A percentile compares a stretch with the other conserved stretches of the same genome.
Evolutionary conservation across 2,797 vertebrate species (phyloP).

Genomic region (Glyptemys insculpta): DNA sequence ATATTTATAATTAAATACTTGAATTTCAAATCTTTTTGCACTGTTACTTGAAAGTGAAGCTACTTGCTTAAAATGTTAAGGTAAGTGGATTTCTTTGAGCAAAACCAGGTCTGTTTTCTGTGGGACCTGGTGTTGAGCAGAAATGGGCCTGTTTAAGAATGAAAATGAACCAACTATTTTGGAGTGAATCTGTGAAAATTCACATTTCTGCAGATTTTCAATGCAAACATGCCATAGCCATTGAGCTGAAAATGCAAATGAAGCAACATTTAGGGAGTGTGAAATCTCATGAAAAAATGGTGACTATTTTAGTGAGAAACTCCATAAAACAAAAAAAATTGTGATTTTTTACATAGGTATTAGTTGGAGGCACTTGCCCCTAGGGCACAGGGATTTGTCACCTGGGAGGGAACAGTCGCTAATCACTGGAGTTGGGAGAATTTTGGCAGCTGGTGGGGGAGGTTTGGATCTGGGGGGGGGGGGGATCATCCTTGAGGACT

Average conservation of each 20-base stretch:
- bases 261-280: neutral
- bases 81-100: neutral
- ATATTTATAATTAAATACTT: neutral
- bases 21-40: neutral
- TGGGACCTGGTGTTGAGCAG: neutral
- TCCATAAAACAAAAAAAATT: neutral
- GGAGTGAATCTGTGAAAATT: neutral
- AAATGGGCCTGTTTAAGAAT: neutral
- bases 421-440: neutral
- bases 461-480: fast-evolving
- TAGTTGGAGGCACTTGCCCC: neutral
- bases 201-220: neutral
- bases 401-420: fast-evolving
- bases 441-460: neutral
- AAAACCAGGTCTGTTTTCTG: neutral
- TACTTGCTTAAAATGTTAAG: neutral
- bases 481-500: too few species aligned
- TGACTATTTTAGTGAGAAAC: neutral
- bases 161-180: neutral
- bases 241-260: neutral
- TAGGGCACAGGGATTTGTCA: fast-evolving
- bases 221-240: neutral
- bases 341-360: neutral
- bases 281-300: neutral
- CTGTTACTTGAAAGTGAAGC: neutral